Base-by-base conservation (phyloP, 2,888 invertebrate genomes). In the Unio pictorum region DNA sequence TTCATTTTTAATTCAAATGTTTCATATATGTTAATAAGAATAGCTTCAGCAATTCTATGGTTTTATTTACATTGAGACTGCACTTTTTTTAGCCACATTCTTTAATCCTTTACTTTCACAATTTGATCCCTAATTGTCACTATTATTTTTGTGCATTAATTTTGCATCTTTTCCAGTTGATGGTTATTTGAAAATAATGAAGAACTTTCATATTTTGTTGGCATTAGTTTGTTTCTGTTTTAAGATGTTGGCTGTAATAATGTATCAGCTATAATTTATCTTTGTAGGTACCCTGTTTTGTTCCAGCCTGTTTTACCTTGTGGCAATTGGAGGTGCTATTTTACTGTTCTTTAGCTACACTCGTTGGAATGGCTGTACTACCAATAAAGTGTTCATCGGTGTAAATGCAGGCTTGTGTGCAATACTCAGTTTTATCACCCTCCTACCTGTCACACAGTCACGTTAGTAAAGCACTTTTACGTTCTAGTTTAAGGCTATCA, bases 371-470 rank as follows among this genome's bases (percentile, higher is more conserved):
- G 86, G 86, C 34, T 91, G 91, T 72, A 73, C 75, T 20, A 85
- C 86, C 63, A 91, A 91, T 80, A 89, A 89, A 72, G 84, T 90
- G 56, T 90, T 91, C 71, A 89, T 91, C 30, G 85, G 89, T 18
- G 81, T 90, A 67, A 91, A 91, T 78, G 85, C 86, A 15, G 87
- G 86, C 11, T 82, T 90, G 0, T 91, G 91, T 77, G 73, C 89
- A 20, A 34, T 91, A 8, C 80, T 90, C 58, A 85, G 89, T 8
- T 78, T 90, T 68, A 75, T 91, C 59, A 89, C 91, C 17, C 76
- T 89, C 5, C 80, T 90, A 61, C 89, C 90, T 1, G 89, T 86
- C 69, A 86, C 86, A 23, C 85, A 86, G 67, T 88, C 82, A 79
- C 81, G 90, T 91, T 79, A 88, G 89, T 83, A 30, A 30, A 26